A percentile compares a stretch with the other conserved stretches of the same genome.
Conservation (phyloP, 2,888 invertebrate species). For the Chymomyza fuscimana region DNA sequence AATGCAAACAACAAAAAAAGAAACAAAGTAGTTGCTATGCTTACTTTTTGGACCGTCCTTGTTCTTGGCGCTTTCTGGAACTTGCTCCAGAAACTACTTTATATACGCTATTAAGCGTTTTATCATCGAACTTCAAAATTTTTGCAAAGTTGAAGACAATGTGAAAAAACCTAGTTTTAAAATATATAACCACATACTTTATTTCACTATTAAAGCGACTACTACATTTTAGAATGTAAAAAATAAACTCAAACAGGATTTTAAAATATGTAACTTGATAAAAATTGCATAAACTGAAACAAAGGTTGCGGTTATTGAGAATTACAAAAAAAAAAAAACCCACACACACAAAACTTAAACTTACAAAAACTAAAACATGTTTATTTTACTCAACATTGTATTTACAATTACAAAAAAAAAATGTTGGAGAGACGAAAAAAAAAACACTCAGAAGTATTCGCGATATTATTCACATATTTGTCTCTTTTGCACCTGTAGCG, state of each 20-base stretch:
- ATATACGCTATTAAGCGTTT: too few relatives aligned
- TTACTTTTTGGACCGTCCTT: too few relatives aligned
- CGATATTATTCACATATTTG: constrained; percentile 47
- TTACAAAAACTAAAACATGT: constrained; percentile 25
- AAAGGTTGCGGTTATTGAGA: constrained; percentile 47
- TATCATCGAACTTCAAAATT: too few relatives aligned
- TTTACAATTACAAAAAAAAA: constrained; percentile 12
- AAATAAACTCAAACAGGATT: neutral
- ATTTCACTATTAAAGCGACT: neutral
- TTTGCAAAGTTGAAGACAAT: too few relatives aligned
- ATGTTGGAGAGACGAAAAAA: constrained; percentile 4
- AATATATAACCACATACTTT: too few relatives aligned
- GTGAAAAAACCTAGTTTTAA: too few relatives aligned
- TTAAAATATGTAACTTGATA: constrained; percentile 3
- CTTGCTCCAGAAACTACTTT: too few relatives aligned
- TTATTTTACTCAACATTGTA: constrained; percentile 54
- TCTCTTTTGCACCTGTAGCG: constrained; percentile 40
- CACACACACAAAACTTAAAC: neutral
- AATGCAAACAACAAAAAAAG: too few relatives aligned
- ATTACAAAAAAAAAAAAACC: constrained; percentile 2
- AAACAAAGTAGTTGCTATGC: too few relatives aligned
- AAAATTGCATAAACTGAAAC: constrained; percentile 31
- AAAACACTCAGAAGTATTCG: constrained; percentile 44
- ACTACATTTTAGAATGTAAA: neutral
- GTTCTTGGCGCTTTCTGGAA: too few relatives aligned